Evolutionary conservation across 2,797 vertebrate genomes (phyloP).

Genomic region (Enteromius argenteus): DNA sequence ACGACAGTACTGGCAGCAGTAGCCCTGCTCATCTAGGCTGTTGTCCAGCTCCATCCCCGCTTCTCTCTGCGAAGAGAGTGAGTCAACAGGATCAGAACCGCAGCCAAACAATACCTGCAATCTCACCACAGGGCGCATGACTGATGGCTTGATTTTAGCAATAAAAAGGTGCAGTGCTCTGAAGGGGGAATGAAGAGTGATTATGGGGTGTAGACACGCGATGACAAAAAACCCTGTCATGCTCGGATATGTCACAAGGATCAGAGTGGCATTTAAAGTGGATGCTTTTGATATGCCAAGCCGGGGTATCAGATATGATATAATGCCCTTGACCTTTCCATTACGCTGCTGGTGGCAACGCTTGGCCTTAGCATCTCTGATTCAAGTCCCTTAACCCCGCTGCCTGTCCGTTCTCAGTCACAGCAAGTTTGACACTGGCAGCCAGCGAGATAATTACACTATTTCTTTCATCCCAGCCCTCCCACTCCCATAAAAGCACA

Average conservation of each 20-base stretch:
- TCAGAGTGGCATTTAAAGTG: conserved; percentile 66
- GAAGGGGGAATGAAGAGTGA: conserved; percentile 35
- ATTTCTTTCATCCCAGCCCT: conserved; percentile 79
- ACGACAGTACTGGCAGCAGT: conserved; percentile 91
- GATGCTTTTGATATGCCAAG: conserved; percentile 69
- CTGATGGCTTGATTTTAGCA: conserved; percentile 48
- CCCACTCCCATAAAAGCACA: conserved; percentile 68
- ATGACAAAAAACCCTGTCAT: conserved; percentile 60
- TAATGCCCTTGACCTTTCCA: conserved; percentile 79
- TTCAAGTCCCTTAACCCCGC: conserved; percentile 60
- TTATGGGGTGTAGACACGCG: conserved; percentile 1
- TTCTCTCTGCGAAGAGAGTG: conserved; percentile 84
- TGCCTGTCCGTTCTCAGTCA: conserved; percentile 66
- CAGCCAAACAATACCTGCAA: conserved; percentile 69
- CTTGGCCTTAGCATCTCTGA: conserved; percentile 62
- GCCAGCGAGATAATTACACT: conserved; percentile 77
- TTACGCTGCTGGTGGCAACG: conserved; percentile 62
- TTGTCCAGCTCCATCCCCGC: conserved; percentile 89
- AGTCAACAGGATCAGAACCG: conserved; percentile 65
- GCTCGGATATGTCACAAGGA: conserved; percentile 69
- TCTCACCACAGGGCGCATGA: conserved; percentile 17
- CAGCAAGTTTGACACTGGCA: conserved; percentile 69
- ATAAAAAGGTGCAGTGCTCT: conserved; percentile 36
- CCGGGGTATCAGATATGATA: conserved; percentile 71
- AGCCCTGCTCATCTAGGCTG: conserved; percentile 88